phyloP scores from a whole-genome alignment of 2,888 invertebrate species.

The Noctuana brunneofusca region DNA sequence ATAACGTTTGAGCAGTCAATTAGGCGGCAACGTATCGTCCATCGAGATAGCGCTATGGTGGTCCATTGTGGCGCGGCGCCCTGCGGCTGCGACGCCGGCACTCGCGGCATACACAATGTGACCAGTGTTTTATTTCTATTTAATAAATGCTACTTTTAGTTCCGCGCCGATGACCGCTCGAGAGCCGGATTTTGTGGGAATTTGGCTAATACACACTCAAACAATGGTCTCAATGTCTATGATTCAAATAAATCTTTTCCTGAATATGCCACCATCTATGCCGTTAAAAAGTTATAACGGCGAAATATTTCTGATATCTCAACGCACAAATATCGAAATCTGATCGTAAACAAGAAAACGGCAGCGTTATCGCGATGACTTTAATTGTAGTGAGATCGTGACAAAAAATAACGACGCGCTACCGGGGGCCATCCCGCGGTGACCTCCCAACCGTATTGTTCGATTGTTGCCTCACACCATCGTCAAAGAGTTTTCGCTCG shows the following conservation, averaged over 20 bases:
- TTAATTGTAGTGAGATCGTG: constrained; percentile 59
- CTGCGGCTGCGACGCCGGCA: constrained; percentile 48
- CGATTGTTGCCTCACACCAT: constrained; percentile 73
- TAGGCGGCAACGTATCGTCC: constrained; percentile 79
- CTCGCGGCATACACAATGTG: constrained; percentile 62
- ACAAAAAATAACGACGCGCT: constrained; percentile 70
- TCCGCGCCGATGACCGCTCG: constrained; percentile 70
- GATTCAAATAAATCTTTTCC: constrained; percentile 19
- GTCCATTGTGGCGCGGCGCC: constrained; percentile 77
- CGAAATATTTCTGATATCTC: neutral
- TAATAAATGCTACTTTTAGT: constrained; percentile 73
- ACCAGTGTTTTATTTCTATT: constrained; percentile 71
- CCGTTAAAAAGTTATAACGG: constrained; percentile 3
- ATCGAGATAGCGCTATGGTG: constrained; percentile 80
- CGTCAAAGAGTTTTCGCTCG: constrained; percentile 70
- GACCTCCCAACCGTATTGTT: constrained; percentile 57
- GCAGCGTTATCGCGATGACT: constrained; percentile 58
- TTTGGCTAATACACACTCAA: constrained; percentile 40
- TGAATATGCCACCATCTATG: constrained; percentile 46
- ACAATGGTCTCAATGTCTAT: constrained; percentile 21
- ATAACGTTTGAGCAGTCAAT: constrained; percentile 80
- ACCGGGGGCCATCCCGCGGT: constrained; percentile 59
- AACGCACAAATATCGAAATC: constrained; percentile 12
- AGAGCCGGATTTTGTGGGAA: constrained; percentile 74
- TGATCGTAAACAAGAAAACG: constrained; percentile 49